A percentile compares a stretch with the other conserved stretches of the same genome.
Conservation (phyloP, 1,140 invertebrate genomes). For the Monomorium pharaonis region DNA sequence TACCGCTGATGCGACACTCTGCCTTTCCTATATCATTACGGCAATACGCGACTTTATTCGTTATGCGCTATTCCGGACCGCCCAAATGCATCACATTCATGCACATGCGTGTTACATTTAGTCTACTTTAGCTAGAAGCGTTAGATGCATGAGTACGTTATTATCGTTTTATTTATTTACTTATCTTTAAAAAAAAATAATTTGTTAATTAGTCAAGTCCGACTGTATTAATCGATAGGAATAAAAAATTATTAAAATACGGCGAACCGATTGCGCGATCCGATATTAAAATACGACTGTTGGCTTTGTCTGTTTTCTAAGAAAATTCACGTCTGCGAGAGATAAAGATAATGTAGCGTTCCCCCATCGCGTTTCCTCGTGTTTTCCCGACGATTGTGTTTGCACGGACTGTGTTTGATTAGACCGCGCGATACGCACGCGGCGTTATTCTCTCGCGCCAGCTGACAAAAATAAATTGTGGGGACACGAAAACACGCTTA, state of each 20-base stretch:
- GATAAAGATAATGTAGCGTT: constrained; percentile 43
- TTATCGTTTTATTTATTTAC: neutral
- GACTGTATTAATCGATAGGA: constrained; percentile 13
- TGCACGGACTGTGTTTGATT: constrained; percentile 40
- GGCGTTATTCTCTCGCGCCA: constrained; percentile 14
- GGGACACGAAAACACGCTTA: constrained; percentile 27
- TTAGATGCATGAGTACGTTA: neutral
- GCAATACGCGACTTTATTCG: constrained; percentile 30
- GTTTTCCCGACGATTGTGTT: constrained; percentile 38
- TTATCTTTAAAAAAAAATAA: too few relatives aligned
- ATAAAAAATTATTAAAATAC: neutral
- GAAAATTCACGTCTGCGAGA: constrained; percentile 23
- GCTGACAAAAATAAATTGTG: constrained; percentile 15
- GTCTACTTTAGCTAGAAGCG: neutral
- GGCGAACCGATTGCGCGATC: neutral
- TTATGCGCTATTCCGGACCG: constrained; percentile 1
- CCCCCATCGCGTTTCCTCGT: constrained; percentile 13
- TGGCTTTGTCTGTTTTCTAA: constrained; percentile 35
- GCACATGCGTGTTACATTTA: neutral
- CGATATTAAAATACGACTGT: constrained; percentile 14
- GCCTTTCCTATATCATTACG: constrained; percentile 50
- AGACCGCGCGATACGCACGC: constrained; percentile 23
- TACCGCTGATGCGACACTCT: constrained; percentile 48
- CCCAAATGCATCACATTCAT: constrained; percentile 21
- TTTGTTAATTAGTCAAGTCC: neutral